phyloP scores from a whole-genome alignment of 2,797 vertebrate species.

The Tokudaia muenninki region DNA sequence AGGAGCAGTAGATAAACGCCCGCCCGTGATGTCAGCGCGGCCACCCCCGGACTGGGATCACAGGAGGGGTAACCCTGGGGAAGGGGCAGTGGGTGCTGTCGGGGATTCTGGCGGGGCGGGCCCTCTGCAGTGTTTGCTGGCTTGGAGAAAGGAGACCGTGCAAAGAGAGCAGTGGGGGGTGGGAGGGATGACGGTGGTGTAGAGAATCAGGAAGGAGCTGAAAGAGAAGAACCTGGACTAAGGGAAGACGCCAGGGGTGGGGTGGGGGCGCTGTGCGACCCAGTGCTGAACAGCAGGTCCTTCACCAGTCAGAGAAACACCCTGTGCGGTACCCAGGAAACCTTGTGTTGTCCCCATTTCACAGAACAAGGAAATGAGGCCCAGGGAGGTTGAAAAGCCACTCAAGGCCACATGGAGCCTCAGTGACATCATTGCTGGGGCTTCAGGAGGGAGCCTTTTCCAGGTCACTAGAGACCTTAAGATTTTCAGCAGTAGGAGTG shows the following conservation, averaged over 20 bases:
- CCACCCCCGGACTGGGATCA: not conserved
- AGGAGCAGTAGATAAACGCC: slow-evolving; percentile 46
- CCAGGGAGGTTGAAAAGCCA: not conserved
- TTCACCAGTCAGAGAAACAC: not conserved
- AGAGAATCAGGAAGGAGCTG: not conserved
- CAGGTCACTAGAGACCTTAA: not conserved
- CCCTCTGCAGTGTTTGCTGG: not conserved
- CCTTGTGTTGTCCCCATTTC: not conserved
- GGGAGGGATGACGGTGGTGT: not conserved
- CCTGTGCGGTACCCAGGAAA: not conserved
- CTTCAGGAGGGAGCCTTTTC: not conserved
- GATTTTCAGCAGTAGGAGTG: not conserved
- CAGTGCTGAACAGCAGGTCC: accelerated
- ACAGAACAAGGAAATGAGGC: not conserved
- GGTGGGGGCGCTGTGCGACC: not conserved
- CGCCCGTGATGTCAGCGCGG: slow-evolving; percentile 35
- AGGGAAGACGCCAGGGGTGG: not conserved
- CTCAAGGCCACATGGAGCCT: not conserved
- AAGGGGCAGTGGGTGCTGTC: not conserved
- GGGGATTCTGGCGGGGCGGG: not conserved
- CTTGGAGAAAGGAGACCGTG: not conserved
- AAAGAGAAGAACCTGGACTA: not conserved
- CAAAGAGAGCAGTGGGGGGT: accelerated
- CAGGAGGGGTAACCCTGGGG: not conserved
- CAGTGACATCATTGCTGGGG: not conserved